phyloP scores from a whole-genome alignment of 2,888 invertebrate species.

The Eupsilia transversa region DNA sequence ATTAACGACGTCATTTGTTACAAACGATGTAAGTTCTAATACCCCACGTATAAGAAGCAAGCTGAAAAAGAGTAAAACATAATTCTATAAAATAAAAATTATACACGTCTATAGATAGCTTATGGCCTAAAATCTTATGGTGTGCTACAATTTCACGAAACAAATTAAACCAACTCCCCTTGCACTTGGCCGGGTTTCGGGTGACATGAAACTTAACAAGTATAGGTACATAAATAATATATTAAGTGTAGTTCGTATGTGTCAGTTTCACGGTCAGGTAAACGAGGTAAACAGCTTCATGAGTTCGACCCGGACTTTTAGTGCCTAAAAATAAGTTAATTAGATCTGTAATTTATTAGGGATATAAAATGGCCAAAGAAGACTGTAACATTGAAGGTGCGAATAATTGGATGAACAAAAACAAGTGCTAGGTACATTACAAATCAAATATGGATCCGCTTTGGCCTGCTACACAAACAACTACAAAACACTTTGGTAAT shows the following conservation, averaged over 20 bases:
- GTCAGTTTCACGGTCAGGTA: slow-evolving; percentile 51
- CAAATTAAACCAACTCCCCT: slow-evolving; percentile 7
- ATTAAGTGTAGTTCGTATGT: slow-evolving; percentile 47
- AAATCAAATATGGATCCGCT: slow-evolving; percentile 17
- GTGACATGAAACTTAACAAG: slow-evolving; percentile 45
- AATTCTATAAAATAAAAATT: background rate
- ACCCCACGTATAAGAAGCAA: slow-evolving; percentile 2
- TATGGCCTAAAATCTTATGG: background rate
- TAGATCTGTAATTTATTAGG: slow-evolving; percentile 23
- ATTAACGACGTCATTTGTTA: slow-evolving; percentile 43
- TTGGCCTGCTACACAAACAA: slow-evolving; percentile 15
- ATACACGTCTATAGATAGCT: background rate
- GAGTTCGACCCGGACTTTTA: slow-evolving; percentile 26
- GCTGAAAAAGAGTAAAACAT: slow-evolving; percentile 8
- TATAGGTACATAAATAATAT: slow-evolving; percentile 38
- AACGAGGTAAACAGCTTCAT: slow-evolving; percentile 53
- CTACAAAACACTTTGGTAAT: slow-evolving; percentile 43
- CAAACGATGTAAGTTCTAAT: no score
- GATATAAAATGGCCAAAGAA: slow-evolving; percentile 11
- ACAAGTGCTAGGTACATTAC: slow-evolving; percentile 15
- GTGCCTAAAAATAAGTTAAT: slow-evolving; percentile 18
- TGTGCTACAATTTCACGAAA: slow-evolving; percentile 4
- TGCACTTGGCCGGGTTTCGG: slow-evolving; percentile 6
- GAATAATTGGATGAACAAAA: slow-evolving; percentile 2
- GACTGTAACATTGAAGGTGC: background rate